Conservation (phyloP, 1,140 invertebrate species). For the Aphaenogaster floridana region DNA sequence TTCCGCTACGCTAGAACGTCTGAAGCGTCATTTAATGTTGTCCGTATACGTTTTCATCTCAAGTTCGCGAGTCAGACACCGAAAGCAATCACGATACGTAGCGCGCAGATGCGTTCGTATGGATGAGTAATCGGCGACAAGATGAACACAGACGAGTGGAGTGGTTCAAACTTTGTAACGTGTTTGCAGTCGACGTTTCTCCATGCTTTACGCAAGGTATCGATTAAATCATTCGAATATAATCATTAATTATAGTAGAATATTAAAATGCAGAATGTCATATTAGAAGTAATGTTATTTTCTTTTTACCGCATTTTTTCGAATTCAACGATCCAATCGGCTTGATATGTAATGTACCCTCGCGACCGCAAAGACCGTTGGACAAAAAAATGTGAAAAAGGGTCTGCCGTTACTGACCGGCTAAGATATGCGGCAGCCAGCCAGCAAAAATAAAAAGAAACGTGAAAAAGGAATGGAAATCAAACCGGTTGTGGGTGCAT, state of each 20-base stretch:
- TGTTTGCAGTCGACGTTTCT: background rate
- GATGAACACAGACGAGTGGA: background rate
- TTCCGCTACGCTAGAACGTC: slow-evolving; percentile 48
- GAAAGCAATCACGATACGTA: slow-evolving; percentile 69
- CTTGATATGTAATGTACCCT: slow-evolving; percentile 50
- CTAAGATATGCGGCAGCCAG: slow-evolving; percentile 70
- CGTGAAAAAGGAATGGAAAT: background rate
- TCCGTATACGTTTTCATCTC: slow-evolving; percentile 27
- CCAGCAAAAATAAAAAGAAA: slow-evolving; percentile 59
- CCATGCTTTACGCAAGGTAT: background rate
- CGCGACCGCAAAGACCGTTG: slow-evolving; percentile 50
- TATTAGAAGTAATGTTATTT: slow-evolving; percentile 14
- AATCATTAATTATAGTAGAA: background rate
- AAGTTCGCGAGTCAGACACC: slow-evolving; percentile 50
- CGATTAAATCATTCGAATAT: background rate
- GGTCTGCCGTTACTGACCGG: background rate
- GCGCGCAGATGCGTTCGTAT: slow-evolving; percentile 34
- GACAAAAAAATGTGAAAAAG: slow-evolving; percentile 65
- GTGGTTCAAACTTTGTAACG: slow-evolving; percentile 25
- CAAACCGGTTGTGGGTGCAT: slow-evolving; percentile 36
- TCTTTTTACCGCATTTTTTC: slow-evolving; percentile 21
- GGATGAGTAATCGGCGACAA: slow-evolving; percentile 28
- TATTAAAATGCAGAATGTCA: background rate
- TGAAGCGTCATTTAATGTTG: background rate
- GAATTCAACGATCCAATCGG: slow-evolving; percentile 40